Base-by-base conservation (phyloP, 2,888 invertebrate genomes). In the Tanytarsus gracilentus region DNA sequence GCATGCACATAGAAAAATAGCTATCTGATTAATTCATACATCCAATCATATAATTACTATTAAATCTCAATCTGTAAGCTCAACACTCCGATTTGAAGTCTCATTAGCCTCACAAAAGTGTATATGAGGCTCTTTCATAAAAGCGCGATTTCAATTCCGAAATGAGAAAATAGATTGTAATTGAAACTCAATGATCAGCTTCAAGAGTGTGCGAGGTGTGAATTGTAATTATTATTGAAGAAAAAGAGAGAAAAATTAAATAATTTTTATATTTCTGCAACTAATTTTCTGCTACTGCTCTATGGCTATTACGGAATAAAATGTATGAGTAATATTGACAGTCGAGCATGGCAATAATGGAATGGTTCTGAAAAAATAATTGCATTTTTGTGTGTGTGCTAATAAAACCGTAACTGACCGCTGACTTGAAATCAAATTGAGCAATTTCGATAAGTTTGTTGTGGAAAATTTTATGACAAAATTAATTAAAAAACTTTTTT, bases 181-280 rank as follows among this genome's bases (percentile, higher is more conserved):
- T 44, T 44, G 44, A 44, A 44, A 44, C 44, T 44, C 44, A 44
- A 44, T 44, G 44, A 44, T 44, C 44, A n/a, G n/a, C n/a, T n/a
- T n/a, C n/a, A n/a, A n/a, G n/a, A n/a, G 44, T 18, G 23, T 23
- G 44, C 18, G 44, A 44, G 49, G 49, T 49, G 49, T 49, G 49
- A 49, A 49, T 49, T 49, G 49, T 49, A 49, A 49, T 49, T 49
- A 44, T 18, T n/a, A n/a, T n/a, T n/a, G n/a, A n/a, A n/a, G n/a
- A n/a, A n/a, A n/a, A n/a, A n/a, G n/a, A n/a, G n/a, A 18, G 21
- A 44, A 18, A 44, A 18, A 44, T 23, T 9, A 11, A 33, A 11
- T 33, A 11, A 11, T 33, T 33, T 33, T 11, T 33, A 11, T 11
- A 11, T 9, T n/a, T 44, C 23, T 44, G 9, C 23, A 23, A 7